A percentile compares a stretch with the other conserved stretches of the same genome.
Evolutionary conservation across 2,888 invertebrate genomes (phyloP).

Genomic region (Patella pellucida): DNA sequence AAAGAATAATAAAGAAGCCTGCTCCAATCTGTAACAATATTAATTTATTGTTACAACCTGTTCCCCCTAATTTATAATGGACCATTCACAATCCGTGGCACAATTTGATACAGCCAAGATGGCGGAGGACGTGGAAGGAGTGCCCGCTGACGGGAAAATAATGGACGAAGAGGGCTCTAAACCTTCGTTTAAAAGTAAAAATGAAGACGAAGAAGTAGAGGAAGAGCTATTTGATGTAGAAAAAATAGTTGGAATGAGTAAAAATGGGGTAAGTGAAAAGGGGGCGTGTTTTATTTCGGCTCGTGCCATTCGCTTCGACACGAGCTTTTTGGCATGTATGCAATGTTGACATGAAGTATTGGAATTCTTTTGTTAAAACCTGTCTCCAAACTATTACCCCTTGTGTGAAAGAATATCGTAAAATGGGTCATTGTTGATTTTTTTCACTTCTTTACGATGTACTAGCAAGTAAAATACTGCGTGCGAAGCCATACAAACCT

Average conservation of each 20-base stretch:
- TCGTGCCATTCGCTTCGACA: background rate
- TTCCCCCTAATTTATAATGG: background rate
- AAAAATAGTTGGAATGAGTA: constrained; percentile 49
- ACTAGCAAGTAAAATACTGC: no score
- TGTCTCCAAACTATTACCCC: no score
- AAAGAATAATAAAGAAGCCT: no score
- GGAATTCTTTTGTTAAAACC: constrained; percentile 19
- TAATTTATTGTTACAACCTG: no score
- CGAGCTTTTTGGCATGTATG: constrained; percentile 22
- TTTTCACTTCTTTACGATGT: no score
- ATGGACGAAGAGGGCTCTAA: constrained; percentile 26
- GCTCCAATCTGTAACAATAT: no score
- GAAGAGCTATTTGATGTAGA: constrained; percentile 58
- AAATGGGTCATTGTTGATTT: no score
- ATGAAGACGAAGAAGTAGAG: constrained; percentile 35
- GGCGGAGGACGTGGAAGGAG: constrained; percentile 41
- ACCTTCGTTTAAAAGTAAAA: constrained; percentile 22
- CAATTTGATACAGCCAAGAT: constrained; percentile 33
- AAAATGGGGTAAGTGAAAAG: constrained; percentile 48
- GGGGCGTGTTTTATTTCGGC: background rate
- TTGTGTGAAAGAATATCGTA: no score
- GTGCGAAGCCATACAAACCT: no score
- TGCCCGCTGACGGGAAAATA: constrained; percentile 24
- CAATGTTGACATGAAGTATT: constrained; percentile 24
- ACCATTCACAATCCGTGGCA: background rate